Base-by-base conservation (phyloP, 2,797 vertebrate species). In the Ptychobarbus kaznakovi region DNA sequence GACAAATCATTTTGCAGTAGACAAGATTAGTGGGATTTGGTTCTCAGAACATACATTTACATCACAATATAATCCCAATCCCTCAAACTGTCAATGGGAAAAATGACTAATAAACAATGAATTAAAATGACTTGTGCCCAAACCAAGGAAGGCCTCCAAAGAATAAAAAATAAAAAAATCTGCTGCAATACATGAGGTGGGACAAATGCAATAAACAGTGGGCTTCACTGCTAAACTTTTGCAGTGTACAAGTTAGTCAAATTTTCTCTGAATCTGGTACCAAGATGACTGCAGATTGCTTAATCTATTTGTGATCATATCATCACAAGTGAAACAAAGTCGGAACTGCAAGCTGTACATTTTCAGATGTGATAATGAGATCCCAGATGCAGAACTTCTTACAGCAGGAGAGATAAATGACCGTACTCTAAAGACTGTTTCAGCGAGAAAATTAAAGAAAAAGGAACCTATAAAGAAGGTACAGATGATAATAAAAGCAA, bases 271-370 rank as follows among this genome's bases (percentile, higher is more conserved):
- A 15, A 6, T 82, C 78, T 77, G 78, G 49, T 56, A 51, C 58
- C 11, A 51, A 53, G 56, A 38, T 46, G 7, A 82, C 85, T 35
- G 13, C 42, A 82, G 65, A 87, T 81, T 82, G 81, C 81, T 83
- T 84, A 72, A 87, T 89, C 78, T 79, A 82, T 87, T 70, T 61
- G 69, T 80, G 61, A 87, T 83, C 35, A 83, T 86, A 84, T 86
- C 42, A 73, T 40, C 73, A 83, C 68, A 85, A 83, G 68, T 80
- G 35, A 42, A 87, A 85, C 74, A 82, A 85, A 87, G 68, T 74
- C 40, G 44, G 66, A 40, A 80, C 16, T 11, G 61, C 78, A 76
- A 28, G 73, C 40, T 46, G 51, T 61, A 51, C 44, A 80, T 77
- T 58, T 88, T 89, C 74, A 86, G 74, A 73, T 38, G 84, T 10